These are phyloP conservation scores for Cladorhizidae sp. DNA, from an alignment of 37 sponge, comb jelly and placozoan species.

Conservation along the genomic window DNA sequence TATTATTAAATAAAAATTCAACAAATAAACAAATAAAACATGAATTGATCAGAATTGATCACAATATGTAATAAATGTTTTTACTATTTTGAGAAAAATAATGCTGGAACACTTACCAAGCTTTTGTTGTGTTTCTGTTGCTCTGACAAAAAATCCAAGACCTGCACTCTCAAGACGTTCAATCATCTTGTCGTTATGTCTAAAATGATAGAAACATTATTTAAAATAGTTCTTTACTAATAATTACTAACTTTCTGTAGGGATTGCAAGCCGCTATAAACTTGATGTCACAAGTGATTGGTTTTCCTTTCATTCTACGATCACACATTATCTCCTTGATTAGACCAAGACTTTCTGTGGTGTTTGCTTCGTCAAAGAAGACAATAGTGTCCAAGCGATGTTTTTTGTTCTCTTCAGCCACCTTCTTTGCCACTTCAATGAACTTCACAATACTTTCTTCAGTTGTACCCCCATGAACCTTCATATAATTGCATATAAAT, in stretches of 20 bases:
- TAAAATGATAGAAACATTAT: neutral
- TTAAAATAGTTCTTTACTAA: neutral
- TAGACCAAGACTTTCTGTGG: slow-evolving; percentile 86
- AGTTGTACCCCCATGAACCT: slow-evolving; percentile 91
- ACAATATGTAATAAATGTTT: too few relatives aligned
- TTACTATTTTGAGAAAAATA: too few relatives aligned
- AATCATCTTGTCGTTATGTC: slow-evolving; percentile 85
- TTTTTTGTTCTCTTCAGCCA: slow-evolving; percentile 49
- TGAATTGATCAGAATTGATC: too few relatives aligned
- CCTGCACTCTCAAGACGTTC: slow-evolving; percentile 79
- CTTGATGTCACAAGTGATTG: slow-evolving; percentile 65
- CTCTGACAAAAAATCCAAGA: slow-evolving; percentile 81
- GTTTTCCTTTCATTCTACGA: slow-evolving; percentile 67
- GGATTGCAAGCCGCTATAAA: slow-evolving; percentile 96
- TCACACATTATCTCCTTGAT: slow-evolving; percentile 99
- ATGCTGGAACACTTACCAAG: slow-evolving; percentile 67
- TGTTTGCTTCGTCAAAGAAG: slow-evolving; percentile 98
- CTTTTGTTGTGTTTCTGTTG: slow-evolving; percentile 57
- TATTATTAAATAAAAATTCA: too few relatives aligned
- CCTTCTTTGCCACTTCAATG: slow-evolving; percentile 58
- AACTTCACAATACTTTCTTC: slow-evolving; percentile 51
- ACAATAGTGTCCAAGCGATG: slow-evolving; percentile 68
- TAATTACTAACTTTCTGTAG: slow-evolving; percentile 60
- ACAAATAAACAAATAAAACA: too few relatives aligned
- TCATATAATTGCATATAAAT: neutral